phyloP scores from a whole-genome alignment of 2,113 vertebrate genomes.

The Prionailurus viverrinus region DNA sequence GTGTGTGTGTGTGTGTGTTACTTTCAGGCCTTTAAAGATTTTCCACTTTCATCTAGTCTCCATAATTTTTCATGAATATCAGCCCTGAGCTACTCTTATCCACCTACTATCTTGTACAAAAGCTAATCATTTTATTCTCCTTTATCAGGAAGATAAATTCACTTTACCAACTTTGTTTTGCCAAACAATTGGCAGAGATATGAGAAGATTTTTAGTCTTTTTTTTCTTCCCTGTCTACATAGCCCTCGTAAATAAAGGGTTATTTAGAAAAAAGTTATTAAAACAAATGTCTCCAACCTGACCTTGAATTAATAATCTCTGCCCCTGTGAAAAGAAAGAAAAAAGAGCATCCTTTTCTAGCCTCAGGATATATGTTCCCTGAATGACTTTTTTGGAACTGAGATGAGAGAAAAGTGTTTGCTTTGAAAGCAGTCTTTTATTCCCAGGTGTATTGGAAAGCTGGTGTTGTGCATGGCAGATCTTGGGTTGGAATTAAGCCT shows the following conservation, averaged over 20 bases:
- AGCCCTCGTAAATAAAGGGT: slow-evolving; percentile 23
- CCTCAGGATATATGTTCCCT: slow-evolving; percentile 21
- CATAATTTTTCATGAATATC: slow-evolving; percentile 10
- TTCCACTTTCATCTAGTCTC: background rate
- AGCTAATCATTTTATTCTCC: background rate
- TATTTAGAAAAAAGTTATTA: background rate
- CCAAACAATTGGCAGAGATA: background rate
- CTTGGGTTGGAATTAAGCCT: slow-evolving; percentile 65
- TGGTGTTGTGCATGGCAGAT: slow-evolving; percentile 16
- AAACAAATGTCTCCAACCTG: slow-evolving; percentile 28
- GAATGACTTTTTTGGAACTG: slow-evolving; percentile 37
- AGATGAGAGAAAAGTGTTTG: slow-evolving; percentile 53
- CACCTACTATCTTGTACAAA: background rate
- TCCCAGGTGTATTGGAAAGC: slow-evolving; percentile 43
- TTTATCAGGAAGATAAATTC: slow-evolving; percentile 2
- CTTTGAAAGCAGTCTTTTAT: slow-evolving; percentile 70
- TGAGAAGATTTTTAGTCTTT: background rate
- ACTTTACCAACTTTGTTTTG: background rate
- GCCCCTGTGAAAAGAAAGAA: background rate
- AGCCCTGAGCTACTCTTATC: background rate
- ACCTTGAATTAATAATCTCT: slow-evolving; percentile 57
- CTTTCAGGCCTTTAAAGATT: background rate
- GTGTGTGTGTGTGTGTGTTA: background rate
- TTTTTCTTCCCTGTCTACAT: background rate
- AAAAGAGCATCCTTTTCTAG: background rate